Evolutionary conservation across 2,113 vertebrate genomes (phyloP).

Genomic region (Struthio camelus): DNA sequence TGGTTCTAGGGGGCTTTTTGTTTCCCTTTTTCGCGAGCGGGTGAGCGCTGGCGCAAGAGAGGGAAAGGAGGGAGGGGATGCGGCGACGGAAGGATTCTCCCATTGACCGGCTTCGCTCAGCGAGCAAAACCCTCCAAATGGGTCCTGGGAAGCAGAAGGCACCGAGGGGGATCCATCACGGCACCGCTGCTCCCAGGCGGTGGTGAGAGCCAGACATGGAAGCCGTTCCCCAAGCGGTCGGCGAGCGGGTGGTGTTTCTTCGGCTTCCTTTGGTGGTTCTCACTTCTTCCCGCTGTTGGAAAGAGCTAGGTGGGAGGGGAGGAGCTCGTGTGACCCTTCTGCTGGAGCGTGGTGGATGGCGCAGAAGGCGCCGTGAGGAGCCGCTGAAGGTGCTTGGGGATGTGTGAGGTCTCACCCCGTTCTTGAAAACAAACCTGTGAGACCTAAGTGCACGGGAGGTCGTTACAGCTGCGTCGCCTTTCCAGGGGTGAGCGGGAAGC

Average conservation of each 20-base stretch:
- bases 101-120: background rate
- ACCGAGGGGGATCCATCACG: background rate
- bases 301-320: background rate
- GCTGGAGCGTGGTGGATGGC: slow-evolving; percentile 34
- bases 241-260: background rate
- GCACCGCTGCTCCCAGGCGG: background rate
- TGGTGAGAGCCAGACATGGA: background rate
- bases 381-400: slow-evolving; percentile 3
- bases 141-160: background rate
- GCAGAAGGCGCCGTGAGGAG: background rate
- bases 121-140: background rate
- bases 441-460: slow-evolving; percentile 39
- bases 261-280: background rate
- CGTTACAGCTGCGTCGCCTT: background rate
- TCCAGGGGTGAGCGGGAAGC: background rate
- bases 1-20: background rate
- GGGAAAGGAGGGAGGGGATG: background rate
- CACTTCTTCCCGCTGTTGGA: background rate
- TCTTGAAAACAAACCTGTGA: background rate
- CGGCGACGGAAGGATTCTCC: background rate
- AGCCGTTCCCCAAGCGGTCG: background rate
- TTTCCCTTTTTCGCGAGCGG: background rate
- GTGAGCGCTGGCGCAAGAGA: too few relatives aligned
- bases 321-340: background rate
- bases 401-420: slow-evolving; percentile 47